These are phyloP conservation scores for Platysteira castanea DNA, from an alignment of 2,113 vertebrate genomes.

Conservation along the genomic window DNA sequence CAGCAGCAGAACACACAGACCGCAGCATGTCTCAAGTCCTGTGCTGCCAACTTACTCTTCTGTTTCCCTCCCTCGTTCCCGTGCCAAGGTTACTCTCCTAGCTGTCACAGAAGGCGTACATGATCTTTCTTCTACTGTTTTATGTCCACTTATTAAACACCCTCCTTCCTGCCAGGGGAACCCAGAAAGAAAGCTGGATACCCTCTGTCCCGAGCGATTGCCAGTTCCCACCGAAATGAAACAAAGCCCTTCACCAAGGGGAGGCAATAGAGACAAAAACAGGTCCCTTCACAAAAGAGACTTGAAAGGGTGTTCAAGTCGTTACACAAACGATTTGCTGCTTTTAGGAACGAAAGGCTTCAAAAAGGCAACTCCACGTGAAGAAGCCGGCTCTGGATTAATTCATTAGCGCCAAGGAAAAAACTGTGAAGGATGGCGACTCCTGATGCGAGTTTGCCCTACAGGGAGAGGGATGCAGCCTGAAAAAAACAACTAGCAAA, in stretches of 20 bases:
- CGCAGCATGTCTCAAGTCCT: background rate
- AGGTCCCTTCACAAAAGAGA: background rate
- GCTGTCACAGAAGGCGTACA: background rate
- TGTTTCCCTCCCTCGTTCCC: background rate
- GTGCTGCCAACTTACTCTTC: background rate
- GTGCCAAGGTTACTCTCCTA: background rate
- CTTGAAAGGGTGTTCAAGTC: background rate
- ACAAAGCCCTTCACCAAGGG: background rate
- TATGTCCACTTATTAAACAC: background rate
- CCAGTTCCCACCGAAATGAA: background rate
- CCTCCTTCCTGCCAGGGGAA: slow-evolving; percentile 14
- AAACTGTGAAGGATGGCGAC: background rate
- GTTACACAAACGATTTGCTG: background rate
- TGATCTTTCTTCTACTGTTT: background rate
- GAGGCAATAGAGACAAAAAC: background rate
- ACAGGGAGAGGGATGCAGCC: background rate
- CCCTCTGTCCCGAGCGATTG: background rate
- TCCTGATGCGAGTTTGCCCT: background rate
- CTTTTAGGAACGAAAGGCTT: background rate
- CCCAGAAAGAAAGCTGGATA: background rate
- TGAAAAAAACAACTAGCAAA: background rate
- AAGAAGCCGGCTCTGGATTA: background rate
- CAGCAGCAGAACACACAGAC: fast-evolving
- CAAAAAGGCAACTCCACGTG: background rate
- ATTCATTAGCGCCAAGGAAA: background rate